phyloP scores from a whole-genome alignment of 2,888 invertebrate species.

The Tachina lurida region DNA sequence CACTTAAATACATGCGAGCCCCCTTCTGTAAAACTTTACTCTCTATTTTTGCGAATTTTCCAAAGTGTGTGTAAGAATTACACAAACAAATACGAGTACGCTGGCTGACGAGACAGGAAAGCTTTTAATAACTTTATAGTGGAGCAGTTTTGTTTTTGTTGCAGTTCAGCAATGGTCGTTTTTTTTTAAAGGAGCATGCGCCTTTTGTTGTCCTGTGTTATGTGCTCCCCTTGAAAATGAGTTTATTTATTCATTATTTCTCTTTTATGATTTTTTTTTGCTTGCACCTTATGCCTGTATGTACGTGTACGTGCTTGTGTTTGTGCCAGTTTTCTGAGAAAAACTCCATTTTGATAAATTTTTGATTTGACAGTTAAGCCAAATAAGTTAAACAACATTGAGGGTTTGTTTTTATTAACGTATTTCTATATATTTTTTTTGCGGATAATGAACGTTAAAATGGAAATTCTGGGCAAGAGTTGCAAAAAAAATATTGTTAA shows the following conservation, averaged over 20 bases:
- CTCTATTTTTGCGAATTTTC: conserved; percentile 12
- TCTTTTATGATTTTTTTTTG: background rate
- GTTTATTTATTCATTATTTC: conserved; percentile 40
- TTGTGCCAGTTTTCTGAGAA: background rate
- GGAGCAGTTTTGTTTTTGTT: conserved; percentile 12
- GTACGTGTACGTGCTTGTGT: background rate
- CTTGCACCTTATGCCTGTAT: background rate
- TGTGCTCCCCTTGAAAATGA: conserved; percentile 25
- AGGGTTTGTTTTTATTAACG: conserved; percentile 64
- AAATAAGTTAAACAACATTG: conserved; percentile 66
- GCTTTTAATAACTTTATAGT: conserved; percentile 41
- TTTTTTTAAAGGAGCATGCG: conserved; percentile 63
- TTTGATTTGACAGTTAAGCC: conserved; percentile 70
- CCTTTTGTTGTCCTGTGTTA: conserved; percentile 4
- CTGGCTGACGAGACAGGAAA: conserved; percentile 47
- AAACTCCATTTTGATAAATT: conserved; percentile 69
- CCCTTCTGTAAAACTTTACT: background rate
- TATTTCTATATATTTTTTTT: background rate
- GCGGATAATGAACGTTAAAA: conserved; percentile 15
- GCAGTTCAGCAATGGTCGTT: conserved; percentile 28
- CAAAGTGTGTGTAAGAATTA: background rate
- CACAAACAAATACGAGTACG: conserved; percentile 3
- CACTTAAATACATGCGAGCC: background rate
- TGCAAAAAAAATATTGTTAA: conserved; percentile 32
- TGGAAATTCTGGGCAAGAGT: conserved; percentile 13